Evolutionary conservation across 2,113 vertebrate species (phyloP).

Genomic region (Xiphias gladius): DNA sequence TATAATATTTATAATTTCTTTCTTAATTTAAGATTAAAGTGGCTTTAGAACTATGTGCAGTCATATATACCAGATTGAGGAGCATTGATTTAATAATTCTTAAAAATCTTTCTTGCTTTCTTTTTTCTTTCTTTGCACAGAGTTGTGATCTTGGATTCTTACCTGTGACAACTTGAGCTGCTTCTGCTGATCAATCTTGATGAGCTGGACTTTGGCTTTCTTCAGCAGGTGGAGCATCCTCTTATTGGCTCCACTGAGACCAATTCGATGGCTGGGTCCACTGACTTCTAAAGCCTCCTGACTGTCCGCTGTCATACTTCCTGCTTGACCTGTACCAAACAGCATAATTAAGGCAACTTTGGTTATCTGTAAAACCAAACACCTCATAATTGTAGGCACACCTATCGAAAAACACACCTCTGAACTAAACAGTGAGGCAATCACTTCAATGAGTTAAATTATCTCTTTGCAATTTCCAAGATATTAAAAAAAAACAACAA

Average conservation of each 20-base stretch:
- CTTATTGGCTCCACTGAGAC: slow-evolving; percentile 89
- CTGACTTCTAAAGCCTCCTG: slow-evolving; percentile 55
- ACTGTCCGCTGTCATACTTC: neutral
- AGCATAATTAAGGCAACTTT: neutral
- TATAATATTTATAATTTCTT: too few relatives aligned
- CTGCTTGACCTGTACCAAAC: slow-evolving; percentile 40
- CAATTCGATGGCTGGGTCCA: slow-evolving; percentile 69
- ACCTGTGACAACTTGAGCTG: slow-evolving; percentile 86
- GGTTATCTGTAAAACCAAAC: neutral
- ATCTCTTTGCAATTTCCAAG: neutral
- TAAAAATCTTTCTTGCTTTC: too few relatives aligned
- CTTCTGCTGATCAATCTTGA: slow-evolving; percentile 95
- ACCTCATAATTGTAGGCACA: fast-evolving
- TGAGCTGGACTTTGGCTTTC: slow-evolving; percentile 92
- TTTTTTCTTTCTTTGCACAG: neutral
- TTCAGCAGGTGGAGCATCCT: slow-evolving; percentile 92
- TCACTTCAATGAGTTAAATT: neutral
- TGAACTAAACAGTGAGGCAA: neutral
- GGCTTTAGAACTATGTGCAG: neutral
- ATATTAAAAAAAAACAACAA: too few relatives aligned
- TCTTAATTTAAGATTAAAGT: too few relatives aligned
- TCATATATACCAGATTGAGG: neutral
- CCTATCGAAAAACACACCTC: neutral
- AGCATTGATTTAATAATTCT: neutral
- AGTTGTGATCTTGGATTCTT: neutral